Percentiles rank a stretch among this genome's conserved stretches.
phyloP scores from a whole-genome alignment of 2,888 invertebrate species.

The Trichopoda pennipes region DNA sequence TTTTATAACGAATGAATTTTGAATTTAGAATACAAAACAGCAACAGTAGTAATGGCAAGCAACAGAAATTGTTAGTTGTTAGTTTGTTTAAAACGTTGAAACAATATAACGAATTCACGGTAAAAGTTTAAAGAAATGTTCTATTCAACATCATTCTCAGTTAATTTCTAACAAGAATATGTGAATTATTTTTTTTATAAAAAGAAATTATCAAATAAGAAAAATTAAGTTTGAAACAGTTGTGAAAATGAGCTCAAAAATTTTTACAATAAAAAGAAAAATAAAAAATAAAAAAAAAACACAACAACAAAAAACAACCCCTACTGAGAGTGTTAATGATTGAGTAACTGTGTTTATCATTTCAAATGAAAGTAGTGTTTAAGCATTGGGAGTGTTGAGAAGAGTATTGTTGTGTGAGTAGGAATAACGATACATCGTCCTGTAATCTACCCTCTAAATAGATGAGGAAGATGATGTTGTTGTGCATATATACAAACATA shows the following conservation, averaged over 20 bases:
- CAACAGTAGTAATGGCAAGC: constrained; percentile 1
- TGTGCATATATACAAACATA: background rate
- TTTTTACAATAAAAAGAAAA: background rate
- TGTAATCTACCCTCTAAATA: constrained; percentile 62
- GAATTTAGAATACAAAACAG: constrained; percentile 16
- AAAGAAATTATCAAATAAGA: constrained; percentile 26
- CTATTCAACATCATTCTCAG: background rate
- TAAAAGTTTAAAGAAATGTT: constrained; percentile 19
- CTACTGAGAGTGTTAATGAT: constrained; percentile 63
- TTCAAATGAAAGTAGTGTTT: constrained; percentile 28
- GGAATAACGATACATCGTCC: constrained; percentile 56
- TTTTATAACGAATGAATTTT: constrained; percentile 50
- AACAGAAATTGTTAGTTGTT: constrained; percentile 7
- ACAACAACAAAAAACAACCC: constrained; percentile 51
- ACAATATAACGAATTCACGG: constrained; percentile 47
- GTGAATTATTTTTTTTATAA: background rate
- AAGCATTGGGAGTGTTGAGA: background rate
- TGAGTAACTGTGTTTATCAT: constrained; percentile 51
- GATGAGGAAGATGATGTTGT: constrained; percentile 17
- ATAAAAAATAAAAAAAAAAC: constrained; percentile 18
- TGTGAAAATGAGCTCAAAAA: constrained; percentile 44
- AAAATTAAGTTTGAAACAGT: constrained; percentile 30
- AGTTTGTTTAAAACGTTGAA: constrained; percentile 55
- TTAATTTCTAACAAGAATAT: background rate
- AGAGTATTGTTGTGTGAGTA: constrained; percentile 18